Conservation (phyloP, 2,797 vertebrate species). For the Lophius americanus region DNA sequence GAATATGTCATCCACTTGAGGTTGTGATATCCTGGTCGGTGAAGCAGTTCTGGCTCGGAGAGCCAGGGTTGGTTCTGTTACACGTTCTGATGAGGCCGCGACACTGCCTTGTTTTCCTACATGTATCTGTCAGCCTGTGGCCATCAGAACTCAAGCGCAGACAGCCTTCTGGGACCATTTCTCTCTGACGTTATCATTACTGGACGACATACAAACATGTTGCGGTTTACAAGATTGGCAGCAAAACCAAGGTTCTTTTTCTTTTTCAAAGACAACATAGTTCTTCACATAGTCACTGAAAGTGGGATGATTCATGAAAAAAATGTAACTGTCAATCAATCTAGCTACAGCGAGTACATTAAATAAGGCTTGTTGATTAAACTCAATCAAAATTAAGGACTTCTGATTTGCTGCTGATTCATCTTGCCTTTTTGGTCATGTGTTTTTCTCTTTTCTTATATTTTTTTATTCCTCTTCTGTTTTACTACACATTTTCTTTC, state of each 20-base stretch:
- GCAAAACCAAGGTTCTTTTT: conserved; percentile 61
- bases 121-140: conserved; percentile 77
- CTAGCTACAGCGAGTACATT: conserved; percentile 46
- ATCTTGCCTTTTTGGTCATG: conserved; percentile 28
- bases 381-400: conserved; percentile 38
- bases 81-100: conserved; percentile 66
- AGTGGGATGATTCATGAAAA: conserved; percentile 59
- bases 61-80: conserved; percentile 62
- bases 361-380: conserved; percentile 48
- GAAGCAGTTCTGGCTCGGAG: conserved; percentile 70
- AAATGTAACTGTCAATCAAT: conserved; percentile 64
- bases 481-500: not conserved
- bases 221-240: conserved; percentile 71
- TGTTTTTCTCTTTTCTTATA: conserved; percentile 11
- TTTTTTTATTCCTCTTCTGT: conserved; percentile 14
- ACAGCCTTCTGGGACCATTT: conserved; percentile 55
- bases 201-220: conserved; percentile 69
- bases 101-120: conserved; percentile 59
- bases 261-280: conserved; percentile 42
- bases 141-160: conserved; percentile 66
- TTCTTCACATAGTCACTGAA: conserved; percentile 63
- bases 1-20: conserved; percentile 72
- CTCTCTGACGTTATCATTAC: conserved; percentile 74
- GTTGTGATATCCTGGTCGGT: conserved; percentile 69
- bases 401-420: conserved; percentile 36